These are phyloP conservation scores for Todiramphus saurophagus DNA, from an alignment of 2,113 vertebrate species.

Conservation along the genomic window DNA sequence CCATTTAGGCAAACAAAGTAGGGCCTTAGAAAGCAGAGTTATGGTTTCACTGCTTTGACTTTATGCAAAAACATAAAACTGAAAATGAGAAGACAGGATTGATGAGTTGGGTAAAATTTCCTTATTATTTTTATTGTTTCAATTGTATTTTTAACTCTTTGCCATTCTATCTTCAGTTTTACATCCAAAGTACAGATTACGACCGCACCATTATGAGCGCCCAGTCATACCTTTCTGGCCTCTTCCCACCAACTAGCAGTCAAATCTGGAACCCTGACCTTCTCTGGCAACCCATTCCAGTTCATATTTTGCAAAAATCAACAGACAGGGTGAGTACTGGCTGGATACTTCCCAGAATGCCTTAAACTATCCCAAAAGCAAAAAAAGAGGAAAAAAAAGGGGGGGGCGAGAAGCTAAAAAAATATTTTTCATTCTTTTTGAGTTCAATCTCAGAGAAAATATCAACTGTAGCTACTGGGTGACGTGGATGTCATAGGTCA, in stretches of 20 bases:
- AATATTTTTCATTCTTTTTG: neutral
- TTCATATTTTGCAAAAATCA: conserved; percentile 80
- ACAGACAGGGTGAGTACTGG: conserved; percentile 78
- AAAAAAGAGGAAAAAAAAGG: neutral
- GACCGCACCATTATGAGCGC: conserved; percentile 94
- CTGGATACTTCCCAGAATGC: neutral
- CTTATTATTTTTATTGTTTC: neutral
- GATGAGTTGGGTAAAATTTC: neutral
- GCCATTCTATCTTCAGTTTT: conserved; percentile 74
- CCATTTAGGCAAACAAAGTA: neutral
- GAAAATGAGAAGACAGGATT: neutral
- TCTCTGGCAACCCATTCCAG: conserved; percentile 88
- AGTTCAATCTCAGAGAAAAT: neutral
- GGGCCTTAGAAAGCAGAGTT: neutral
- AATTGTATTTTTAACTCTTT: neutral
- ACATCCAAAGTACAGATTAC: conserved; percentile 87
- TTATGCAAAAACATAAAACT: neutral
- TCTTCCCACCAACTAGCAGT: conserved; percentile 80
- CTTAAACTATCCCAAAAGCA: neutral
- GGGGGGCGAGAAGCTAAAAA: neutral
- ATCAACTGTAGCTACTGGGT: neutral
- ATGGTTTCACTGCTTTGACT: neutral
- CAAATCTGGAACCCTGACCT: conserved; percentile 77
- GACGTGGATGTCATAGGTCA: neutral
- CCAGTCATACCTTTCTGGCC: conserved; percentile 83